These are phyloP conservation scores for Lymantria dispar DNA, from an alignment of 2,888 invertebrate species.

Conservation along the genomic window DNA sequence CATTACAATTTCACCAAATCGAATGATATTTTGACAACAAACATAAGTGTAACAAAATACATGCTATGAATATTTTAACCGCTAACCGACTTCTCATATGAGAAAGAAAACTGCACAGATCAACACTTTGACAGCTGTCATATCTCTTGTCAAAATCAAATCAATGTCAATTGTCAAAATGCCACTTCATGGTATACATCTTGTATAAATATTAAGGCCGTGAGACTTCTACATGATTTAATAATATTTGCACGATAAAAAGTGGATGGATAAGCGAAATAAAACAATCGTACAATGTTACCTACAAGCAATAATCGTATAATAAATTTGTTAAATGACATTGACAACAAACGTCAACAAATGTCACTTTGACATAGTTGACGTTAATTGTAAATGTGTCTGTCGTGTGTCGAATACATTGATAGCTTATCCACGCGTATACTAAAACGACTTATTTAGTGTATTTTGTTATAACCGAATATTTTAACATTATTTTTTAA, in stretches of 20 bases:
- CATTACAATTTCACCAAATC: slow-evolving; percentile 27
- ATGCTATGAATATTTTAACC: not conserved
- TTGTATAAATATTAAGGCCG: slow-evolving; percentile 36
- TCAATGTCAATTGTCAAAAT: slow-evolving; percentile 6
- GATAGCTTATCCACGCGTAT: not conserved
- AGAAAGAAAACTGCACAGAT: not conserved
- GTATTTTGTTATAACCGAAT: not conserved
- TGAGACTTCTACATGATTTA: slow-evolving; percentile 51
- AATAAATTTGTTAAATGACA: slow-evolving; percentile 31
- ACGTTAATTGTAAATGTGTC: slow-evolving; percentile 23
- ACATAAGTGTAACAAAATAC: not conserved
- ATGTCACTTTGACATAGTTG: slow-evolving; percentile 9
- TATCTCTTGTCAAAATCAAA: not conserved
- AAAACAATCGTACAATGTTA: slow-evolving; percentile 40
- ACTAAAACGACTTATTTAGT: not conserved
- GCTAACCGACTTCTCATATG: not conserved
- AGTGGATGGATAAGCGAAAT: slow-evolving; percentile 53
- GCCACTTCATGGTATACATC: slow-evolving; percentile 17
- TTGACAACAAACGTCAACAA: slow-evolving; percentile 19
- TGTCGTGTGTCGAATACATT: slow-evolving; percentile 25
- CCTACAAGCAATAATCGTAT: slow-evolving; percentile 45
- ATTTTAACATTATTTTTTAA: not conserved
- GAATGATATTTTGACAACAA: slow-evolving; percentile 9
- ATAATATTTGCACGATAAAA: slow-evolving; percentile 35
- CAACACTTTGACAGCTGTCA: slow-evolving; percentile 1